Evolutionary conservation across 2,888 invertebrate species (phyloP), one percentile per base, ranked within the genome.

Genomic region (Microctonus hyperodae): DNA sequence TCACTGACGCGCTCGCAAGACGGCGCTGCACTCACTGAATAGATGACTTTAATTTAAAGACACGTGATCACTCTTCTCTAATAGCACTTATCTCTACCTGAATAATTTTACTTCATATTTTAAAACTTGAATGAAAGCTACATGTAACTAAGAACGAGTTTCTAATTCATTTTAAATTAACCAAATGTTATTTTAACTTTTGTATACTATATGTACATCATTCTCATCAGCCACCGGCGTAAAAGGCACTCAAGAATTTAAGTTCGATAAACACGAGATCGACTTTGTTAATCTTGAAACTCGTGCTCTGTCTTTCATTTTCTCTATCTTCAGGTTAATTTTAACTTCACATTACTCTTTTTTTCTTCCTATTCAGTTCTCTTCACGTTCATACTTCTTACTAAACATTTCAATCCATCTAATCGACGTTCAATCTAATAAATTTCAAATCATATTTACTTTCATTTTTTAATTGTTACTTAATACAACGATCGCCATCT

Each of bases 401-500:
- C 44, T 20, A 7, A 2, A 44, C 7, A 44, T 22, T 22, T 37
- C 58, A 31, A 35, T 56, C 16, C 16, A 23, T 22, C 35, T 58
- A 58, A 58, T 58, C 20, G 16, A 37, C 0, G 57, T 57, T 22
- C 16, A 22, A 58, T 58, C 13, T 11, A 7, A 33, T 60, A 16
- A 44, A 44, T 7, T 44, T 60, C 13, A 9, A 20, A n/a, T n/a
- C 2, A 60, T 60, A 22, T 40, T 23, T 60, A 20, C 6, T 48
- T n/a, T 31, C 5, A 23, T 33, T 33, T n/a, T 10, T 33, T 11
- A 53, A 53, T 25, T n/a, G 16, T 44, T 10, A 9, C 40, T 37
- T 3, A n/a, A 9, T 4, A 40, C 11, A 56, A 57, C 64, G 50
- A 64, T 58, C 58, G 58, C 64, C 64, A 64, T 64, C 23, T 64